phyloP scores from a whole-genome alignment of 2,113 vertebrate species.

The Sinocyclocheilus anophthalmus region DNA sequence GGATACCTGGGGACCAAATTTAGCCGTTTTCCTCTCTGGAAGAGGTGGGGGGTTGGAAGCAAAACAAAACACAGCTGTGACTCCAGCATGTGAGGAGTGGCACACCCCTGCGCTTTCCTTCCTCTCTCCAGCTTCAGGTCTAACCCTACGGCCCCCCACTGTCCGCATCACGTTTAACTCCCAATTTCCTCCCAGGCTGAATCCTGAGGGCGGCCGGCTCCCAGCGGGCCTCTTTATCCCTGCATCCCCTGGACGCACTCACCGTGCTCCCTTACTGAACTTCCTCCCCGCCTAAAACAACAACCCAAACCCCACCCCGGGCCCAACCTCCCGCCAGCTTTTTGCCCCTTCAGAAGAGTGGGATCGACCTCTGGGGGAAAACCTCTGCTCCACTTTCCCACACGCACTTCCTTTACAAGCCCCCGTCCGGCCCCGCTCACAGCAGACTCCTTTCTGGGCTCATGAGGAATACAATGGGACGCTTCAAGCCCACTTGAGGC shows the following conservation, averaged over 20 bases:
- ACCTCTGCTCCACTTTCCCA: slow-evolving; percentile 63
- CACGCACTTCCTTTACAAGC: slow-evolving; percentile 68
- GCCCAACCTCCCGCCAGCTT: too few species aligned
- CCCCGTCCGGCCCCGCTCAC: slow-evolving; percentile 30
- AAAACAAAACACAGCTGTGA: too few species aligned
- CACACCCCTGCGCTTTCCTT: slow-evolving; percentile 60
- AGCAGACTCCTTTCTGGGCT: neutral
- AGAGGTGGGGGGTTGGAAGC: slow-evolving; percentile 17
- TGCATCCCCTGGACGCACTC: slow-evolving; percentile 60
- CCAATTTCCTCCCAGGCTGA: slow-evolving; percentile 62
- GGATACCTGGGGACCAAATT: neutral
- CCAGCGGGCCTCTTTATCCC: slow-evolving; percentile 54
- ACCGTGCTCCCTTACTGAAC: too few species aligned
- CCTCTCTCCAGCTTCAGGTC: slow-evolving; percentile 51
- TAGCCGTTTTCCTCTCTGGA: slow-evolving; percentile 42
- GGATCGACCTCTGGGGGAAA: slow-evolving; percentile 62
- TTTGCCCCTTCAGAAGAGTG: slow-evolving; percentile 56
- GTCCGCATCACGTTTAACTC: slow-evolving; percentile 54
- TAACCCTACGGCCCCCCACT: slow-evolving; percentile 45
- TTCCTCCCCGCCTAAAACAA: slow-evolving; percentile 32
- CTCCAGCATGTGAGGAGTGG: slow-evolving; percentile 27
- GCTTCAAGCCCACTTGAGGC: neutral
- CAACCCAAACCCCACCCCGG: slow-evolving; percentile 30
- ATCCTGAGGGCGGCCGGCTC: slow-evolving; percentile 41
- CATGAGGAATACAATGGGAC: slow-evolving; percentile 21